phyloP scores from a whole-genome alignment of 2,888 invertebrate genomes.

The Diploptera punctata region DNA sequence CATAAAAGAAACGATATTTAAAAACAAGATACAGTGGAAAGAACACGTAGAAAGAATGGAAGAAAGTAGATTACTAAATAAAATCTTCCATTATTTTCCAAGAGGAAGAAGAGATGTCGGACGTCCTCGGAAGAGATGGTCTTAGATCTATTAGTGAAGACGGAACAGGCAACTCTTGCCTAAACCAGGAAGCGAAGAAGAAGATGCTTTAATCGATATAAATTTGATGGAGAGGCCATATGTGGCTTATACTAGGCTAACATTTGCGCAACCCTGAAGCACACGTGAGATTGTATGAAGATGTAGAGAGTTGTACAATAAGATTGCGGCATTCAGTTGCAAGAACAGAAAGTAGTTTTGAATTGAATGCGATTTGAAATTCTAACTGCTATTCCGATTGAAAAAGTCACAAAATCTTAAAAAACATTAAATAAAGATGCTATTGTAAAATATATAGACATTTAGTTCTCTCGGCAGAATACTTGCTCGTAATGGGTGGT shows the following conservation, averaged over 20 bases:
- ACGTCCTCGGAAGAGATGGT: too few species aligned
- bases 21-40: too few species aligned
- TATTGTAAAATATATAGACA: not conserved
- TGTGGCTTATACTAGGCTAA: not conserved
- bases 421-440: constrained; percentile 27
- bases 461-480: not conserved
- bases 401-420: constrained; percentile 7
- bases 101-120: too few species aligned
- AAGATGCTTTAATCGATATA: not conserved
- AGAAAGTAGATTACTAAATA: too few species aligned
- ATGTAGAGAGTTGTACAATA: not conserved
- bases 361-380: constrained; percentile 31
- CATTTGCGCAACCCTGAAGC: not conserved
- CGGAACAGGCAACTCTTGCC: too few species aligned
- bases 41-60: too few species aligned
- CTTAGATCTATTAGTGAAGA: too few species aligned
- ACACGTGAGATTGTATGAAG: constrained; percentile 5
- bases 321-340: not conserved
- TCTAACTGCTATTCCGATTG: constrained; percentile 22
- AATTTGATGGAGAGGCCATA: not conserved
- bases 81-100: too few species aligned
- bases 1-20: too few species aligned
- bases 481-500: constrained; percentile 6
- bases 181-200: too few species aligned
- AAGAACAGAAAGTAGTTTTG: constrained; percentile 9